phyloP scores from a whole-genome alignment of 2,888 invertebrate genomes.

The Aethes cnicana region DNA sequence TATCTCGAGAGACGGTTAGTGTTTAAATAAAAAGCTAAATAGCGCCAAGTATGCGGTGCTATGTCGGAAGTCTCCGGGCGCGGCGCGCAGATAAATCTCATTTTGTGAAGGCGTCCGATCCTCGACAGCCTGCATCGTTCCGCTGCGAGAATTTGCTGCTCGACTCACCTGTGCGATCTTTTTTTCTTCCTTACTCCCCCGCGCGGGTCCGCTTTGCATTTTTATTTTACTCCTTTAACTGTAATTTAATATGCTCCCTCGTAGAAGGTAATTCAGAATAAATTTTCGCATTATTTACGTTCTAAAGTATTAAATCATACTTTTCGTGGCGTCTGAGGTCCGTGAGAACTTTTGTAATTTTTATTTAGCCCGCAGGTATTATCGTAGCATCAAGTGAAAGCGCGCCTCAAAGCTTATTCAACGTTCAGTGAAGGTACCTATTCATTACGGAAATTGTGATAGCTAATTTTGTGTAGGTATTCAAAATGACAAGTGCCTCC shows the following conservation, averaged over 20 bases:
- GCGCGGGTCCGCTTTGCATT: slow-evolving; percentile 65
- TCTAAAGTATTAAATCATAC: slow-evolving; percentile 52
- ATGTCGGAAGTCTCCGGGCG: too few species aligned
- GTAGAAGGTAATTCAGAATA: slow-evolving; percentile 66
- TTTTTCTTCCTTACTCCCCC: slow-evolving; percentile 55
- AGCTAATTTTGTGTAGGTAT: slow-evolving; percentile 20
- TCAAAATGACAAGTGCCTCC: slow-evolving; percentile 23
- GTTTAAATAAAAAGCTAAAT: too few species aligned
- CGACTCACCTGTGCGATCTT: slow-evolving; percentile 41
- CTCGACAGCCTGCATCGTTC: slow-evolving; percentile 46
- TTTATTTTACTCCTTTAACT: slow-evolving; percentile 72
- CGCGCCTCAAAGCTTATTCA: not conserved
- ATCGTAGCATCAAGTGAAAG: not conserved
- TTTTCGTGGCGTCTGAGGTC: not conserved
- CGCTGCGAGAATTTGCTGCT: slow-evolving; percentile 43
- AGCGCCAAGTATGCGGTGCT: too few species aligned
- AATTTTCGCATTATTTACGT: slow-evolving; percentile 68
- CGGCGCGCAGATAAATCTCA: slow-evolving; percentile 55
- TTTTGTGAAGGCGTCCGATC: slow-evolving; percentile 52
- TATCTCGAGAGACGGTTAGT: too few species aligned
- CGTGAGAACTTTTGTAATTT: not conserved
- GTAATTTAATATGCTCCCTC: slow-evolving; percentile 73
- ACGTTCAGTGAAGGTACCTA: not conserved
- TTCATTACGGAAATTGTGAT: slow-evolving; percentile 7
- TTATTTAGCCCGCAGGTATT: slow-evolving; percentile 1